These are phyloP conservation scores for Alviniconcha marisindica DNA, from an alignment of 1,140 invertebrate genomes.

Conservation along the genomic window DNA sequence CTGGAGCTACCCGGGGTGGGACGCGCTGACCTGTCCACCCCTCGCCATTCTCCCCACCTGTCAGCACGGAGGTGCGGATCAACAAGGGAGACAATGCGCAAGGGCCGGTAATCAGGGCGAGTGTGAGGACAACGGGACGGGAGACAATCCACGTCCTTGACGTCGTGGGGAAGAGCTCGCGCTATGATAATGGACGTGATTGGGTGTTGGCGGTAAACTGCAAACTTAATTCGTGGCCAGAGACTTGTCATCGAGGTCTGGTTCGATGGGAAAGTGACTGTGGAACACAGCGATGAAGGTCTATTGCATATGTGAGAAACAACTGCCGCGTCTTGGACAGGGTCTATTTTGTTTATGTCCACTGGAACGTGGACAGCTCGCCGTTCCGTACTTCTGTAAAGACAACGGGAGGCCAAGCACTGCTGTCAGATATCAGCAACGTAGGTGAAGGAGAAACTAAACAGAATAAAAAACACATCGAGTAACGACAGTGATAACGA, in stretches of 20 bases:
- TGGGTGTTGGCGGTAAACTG: background rate
- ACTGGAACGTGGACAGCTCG: no score
- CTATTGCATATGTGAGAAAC: no score
- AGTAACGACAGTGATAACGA: no score
- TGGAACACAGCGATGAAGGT: no score
- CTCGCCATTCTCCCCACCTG: conserved; percentile 15
- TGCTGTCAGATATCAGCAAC: no score
- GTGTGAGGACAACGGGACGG: background rate
- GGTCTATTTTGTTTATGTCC: no score
- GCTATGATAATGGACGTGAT: conserved; percentile 15
- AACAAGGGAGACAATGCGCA: conserved; percentile 1
- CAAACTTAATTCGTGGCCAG: background rate
- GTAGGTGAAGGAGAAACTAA: no score
- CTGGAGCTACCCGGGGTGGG: conserved; percentile 4
- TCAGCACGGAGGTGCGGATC: conserved; percentile 18
- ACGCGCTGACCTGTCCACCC: conserved; percentile 25
- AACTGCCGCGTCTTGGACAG: no score
- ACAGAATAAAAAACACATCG: no score
- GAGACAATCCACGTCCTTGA: background rate
- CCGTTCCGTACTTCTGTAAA: no score
- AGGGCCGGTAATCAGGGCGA: background rate
- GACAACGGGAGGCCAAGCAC: no score
- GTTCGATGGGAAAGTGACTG: no score
- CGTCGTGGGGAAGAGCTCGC: background rate
- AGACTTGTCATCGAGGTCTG: background rate